These are phyloP conservation scores for Thyatira batis DNA, from an alignment of 2,888 invertebrate species.

Conservation along the genomic window DNA sequence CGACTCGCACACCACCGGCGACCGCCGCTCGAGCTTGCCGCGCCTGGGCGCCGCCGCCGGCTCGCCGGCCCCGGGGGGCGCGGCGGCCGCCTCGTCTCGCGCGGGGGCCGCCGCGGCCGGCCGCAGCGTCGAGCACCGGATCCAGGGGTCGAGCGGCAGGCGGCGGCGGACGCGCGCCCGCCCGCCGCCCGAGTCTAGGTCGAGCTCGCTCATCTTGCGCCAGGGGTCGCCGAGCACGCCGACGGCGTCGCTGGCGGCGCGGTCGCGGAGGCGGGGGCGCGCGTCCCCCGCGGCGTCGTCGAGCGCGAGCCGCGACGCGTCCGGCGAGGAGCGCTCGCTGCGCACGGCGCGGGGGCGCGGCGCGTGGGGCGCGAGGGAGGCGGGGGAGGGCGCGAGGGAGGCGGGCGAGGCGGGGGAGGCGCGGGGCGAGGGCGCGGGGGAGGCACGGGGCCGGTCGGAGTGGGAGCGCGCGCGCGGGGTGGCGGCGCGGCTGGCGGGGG, in stretches of 20 bases:
- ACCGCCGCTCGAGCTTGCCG: constrained; percentile 50
- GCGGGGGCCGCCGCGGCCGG: constrained; percentile 23
- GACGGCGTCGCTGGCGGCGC: constrained; percentile 28
- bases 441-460: constrained; percentile 65
- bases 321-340: constrained; percentile 63
- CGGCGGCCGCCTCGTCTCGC: constrained; percentile 26
- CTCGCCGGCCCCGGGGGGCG: constrained; percentile 25
- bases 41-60: constrained; percentile 30
- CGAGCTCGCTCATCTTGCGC: constrained; percentile 64
- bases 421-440: constrained; percentile 49
- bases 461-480: constrained; percentile 67
- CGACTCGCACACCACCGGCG: constrained; percentile 51
- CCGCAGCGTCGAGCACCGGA: constrained; percentile 28
- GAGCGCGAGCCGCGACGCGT: constrained; percentile 49
- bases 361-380: constrained; percentile 36
- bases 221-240: constrained; percentile 53
- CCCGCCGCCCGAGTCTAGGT: constrained; percentile 41
- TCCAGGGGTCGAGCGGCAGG: constrained; percentile 44
- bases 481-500: constrained; percentile 62
- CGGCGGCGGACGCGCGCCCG: constrained; percentile 16
- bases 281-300: constrained; percentile 36
- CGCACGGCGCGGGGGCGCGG: constrained; percentile 31
- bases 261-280: constrained; percentile 31
- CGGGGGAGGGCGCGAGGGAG: constrained; percentile 37
- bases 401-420: constrained; percentile 45